These are phyloP conservation scores for Toxotes chatareus DNA, from an alignment of 2,113 vertebrate species.

Conservation along the genomic window DNA sequence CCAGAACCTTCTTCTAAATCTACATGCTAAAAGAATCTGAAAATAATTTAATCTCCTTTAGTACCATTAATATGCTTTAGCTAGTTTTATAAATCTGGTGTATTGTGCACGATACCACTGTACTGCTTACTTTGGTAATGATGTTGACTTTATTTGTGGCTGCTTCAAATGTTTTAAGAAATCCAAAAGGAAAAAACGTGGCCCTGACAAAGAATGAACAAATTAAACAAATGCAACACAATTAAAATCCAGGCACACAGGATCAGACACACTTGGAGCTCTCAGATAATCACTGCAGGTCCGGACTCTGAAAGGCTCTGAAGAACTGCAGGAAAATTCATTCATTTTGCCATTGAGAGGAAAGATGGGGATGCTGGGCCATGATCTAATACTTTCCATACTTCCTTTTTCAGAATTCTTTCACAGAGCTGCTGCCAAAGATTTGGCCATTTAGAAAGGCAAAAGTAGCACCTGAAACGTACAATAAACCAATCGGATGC, in stretches of 20 bases:
- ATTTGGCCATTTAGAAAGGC: conserved; percentile 57
- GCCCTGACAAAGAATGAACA: not conserved
- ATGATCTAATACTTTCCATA: conserved; percentile 74
- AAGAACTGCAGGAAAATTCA: conserved; percentile 54
- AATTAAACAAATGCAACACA: not conserved
- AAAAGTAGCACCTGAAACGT: conserved; percentile 67
- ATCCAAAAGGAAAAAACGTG: not conserved
- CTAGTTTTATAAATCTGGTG: not conserved
- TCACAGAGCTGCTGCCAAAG: conserved; percentile 33
- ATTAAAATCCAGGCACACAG: not conserved
- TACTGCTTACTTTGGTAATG: not conserved
- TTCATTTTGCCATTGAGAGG: conserved; percentile 50
- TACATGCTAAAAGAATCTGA: too few species aligned
- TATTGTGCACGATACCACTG: not conserved
- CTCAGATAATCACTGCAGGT: conserved; percentile 32
- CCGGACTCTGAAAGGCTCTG: conserved; percentile 12
- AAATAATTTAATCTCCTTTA: too few species aligned
- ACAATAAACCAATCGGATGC: conserved; percentile 58
- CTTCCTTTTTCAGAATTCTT: conserved; percentile 59
- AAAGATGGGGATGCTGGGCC: conserved; percentile 28
- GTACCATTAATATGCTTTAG: not conserved
- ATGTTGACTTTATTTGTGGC: not conserved
- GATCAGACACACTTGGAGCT: conserved; percentile 3
- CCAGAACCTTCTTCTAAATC: too few species aligned
- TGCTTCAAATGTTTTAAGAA: not conserved